phyloP scores from a whole-genome alignment of 2,888 invertebrate genomes.

The Zaprionus bogoriensis region DNA sequence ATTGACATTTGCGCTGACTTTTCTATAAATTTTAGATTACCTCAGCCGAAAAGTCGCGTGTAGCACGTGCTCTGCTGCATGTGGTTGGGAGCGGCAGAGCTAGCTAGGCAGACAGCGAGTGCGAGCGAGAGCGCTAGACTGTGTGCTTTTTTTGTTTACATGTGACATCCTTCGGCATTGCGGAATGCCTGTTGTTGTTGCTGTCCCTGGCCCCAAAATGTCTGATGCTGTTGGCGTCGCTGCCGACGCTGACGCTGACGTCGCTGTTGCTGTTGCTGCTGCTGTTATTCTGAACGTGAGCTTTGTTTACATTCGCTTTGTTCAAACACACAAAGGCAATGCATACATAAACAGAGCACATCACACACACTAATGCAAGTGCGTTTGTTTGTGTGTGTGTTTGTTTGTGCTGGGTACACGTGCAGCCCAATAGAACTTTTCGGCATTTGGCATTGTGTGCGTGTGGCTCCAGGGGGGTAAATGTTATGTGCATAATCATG shows the following conservation, averaged over 20 bases:
- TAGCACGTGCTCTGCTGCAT: background rate
- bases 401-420: constrained; percentile 8
- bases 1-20: constrained; percentile 57
- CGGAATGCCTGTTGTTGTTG: constrained; percentile 24
- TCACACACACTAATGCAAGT: constrained; percentile 16
- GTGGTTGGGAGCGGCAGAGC: constrained; percentile 5
- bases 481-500: constrained; percentile 3
- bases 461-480: too few relatives aligned
- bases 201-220: constrained; percentile 76
- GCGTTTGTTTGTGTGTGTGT: background rate
- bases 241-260: constrained; percentile 9
- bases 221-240: constrained; percentile 43
- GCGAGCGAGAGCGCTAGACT: constrained; percentile 4
- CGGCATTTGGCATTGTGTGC: constrained; percentile 21
- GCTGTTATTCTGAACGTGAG: constrained; percentile 36
- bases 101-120: constrained; percentile 7
- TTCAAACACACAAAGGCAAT: constrained; percentile 62
- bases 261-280: constrained; percentile 11
- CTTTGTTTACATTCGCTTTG: constrained; percentile 71
- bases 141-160: constrained; percentile 52
- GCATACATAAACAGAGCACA: constrained; percentile 40
- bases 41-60: constrained; percentile 49
- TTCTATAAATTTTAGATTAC: constrained; percentile 70
- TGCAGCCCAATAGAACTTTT: constrained; percentile 39
- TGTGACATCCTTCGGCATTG: constrained; percentile 59